Evolutionary conservation across 1,140 invertebrate species (phyloP).

Genomic region (Pentalonia nigronervosa): DNA sequence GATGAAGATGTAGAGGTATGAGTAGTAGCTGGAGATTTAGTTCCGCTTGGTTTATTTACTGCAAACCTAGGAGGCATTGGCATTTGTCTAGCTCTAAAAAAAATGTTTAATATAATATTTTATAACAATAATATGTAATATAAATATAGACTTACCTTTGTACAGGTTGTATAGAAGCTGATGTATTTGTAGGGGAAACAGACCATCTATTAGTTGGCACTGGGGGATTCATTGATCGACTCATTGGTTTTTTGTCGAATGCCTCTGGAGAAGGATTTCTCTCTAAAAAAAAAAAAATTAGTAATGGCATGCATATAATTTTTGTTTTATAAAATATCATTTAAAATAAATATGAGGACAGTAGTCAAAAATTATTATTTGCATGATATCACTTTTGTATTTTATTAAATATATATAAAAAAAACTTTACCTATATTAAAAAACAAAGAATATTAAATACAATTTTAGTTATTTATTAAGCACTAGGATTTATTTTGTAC

Average conservation of each 20-base stretch:
- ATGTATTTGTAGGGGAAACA: constrained; percentile 45
- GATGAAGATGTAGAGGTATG: constrained; percentile 48
- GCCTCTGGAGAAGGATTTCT: constrained; percentile 46
- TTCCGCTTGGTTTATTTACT: constrained; percentile 15
- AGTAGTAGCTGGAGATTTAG: constrained; percentile 31
- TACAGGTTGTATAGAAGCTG: constrained; percentile 1
- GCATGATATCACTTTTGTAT: background rate
- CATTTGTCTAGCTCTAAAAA: constrained; percentile 51
- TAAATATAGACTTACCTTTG: constrained; percentile 21
- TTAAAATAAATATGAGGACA: background rate
- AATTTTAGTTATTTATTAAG: no score
- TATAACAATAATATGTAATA: background rate
- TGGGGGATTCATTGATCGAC: constrained; percentile 50
- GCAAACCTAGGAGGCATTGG: constrained; percentile 53
- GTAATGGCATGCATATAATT: background rate
- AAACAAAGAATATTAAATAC: background rate
- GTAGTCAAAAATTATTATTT: background rate
- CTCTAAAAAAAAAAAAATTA: constrained; percentile 41
- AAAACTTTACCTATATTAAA: background rate
- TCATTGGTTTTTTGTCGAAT: constrained; percentile 48
- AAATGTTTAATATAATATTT: background rate
- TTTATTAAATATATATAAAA: background rate
- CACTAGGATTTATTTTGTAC: no score
- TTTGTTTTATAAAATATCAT: background rate
- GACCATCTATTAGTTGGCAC: constrained; percentile 53